phyloP scores from a whole-genome alignment of 2,797 vertebrate genomes.

The Pangasius mekongensis region DNA sequence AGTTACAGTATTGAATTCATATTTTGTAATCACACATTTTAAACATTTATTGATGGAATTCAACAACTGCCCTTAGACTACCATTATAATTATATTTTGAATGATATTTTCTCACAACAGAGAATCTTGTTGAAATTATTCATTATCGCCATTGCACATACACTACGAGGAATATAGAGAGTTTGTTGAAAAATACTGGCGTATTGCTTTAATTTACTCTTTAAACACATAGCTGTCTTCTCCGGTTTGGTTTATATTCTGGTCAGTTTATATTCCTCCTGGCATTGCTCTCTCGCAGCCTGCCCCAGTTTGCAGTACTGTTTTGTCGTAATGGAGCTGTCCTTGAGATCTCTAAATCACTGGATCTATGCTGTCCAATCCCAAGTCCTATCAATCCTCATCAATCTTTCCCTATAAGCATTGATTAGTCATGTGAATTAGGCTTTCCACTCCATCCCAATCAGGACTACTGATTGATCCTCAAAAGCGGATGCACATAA shows the following conservation, averaged over 20 bases:
- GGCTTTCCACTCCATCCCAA: conserved; percentile 22
- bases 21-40: background rate
- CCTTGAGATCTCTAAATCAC: conserved; percentile 18
- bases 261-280: conserved; percentile 15
- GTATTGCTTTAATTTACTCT: background rate
- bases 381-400: conserved; percentile 29
- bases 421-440: conserved; percentile 39
- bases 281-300: conserved; percentile 1
- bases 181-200: background rate
- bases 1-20: background rate
- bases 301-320: conserved; percentile 31
- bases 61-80: background rate
- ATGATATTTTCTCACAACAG: background rate
- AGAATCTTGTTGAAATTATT: background rate
- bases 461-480: conserved; percentile 10
- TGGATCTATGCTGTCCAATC: conserved; percentile 25
- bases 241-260: background rate
- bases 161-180: background rate
- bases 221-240: background rate
- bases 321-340: background rate
- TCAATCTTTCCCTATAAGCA: conserved; percentile 32
- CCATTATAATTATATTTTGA: background rate
- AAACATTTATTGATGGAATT: background rate
- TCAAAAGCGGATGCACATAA: conserved; percentile 2
- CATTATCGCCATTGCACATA: background rate